phyloP scores from a whole-genome alignment of 2,797 vertebrate species.

The Pitangus sulphuratus region DNA sequence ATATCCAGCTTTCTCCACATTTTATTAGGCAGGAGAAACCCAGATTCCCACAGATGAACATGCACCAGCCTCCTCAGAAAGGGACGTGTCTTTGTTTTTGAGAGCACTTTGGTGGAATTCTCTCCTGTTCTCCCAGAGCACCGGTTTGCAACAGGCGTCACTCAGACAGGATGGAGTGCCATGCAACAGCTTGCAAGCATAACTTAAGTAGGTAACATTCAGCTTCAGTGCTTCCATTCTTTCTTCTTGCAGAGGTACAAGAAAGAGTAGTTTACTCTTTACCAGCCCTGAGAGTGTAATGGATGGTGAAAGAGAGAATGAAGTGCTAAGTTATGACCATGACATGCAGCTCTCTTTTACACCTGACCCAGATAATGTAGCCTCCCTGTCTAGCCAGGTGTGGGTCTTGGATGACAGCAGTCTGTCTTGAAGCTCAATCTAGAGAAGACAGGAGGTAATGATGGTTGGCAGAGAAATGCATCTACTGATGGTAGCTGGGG shows the following conservation, averaged over 20 bases:
- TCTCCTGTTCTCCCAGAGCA: background rate
- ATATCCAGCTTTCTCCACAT: slow-evolving; percentile 21
- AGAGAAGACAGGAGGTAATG: slow-evolving; percentile 66
- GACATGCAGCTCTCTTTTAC: slow-evolving; percentile 63
- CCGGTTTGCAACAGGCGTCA: background rate
- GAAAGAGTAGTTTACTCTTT: slow-evolving; percentile 32
- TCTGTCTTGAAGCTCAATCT: slow-evolving; percentile 68
- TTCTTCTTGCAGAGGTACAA: slow-evolving; percentile 16
- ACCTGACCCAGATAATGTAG: slow-evolving; percentile 58
- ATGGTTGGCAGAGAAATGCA: slow-evolving; percentile 54
- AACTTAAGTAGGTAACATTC: background rate
- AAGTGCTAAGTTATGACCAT: slow-evolving; percentile 16
- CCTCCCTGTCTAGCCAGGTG: slow-evolving; percentile 66
- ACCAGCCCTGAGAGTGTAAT: slow-evolving; percentile 27
- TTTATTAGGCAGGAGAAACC: background rate
- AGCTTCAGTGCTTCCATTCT: slow-evolving; percentile 28
- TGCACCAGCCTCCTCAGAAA: slow-evolving; percentile 17
- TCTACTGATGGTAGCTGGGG: background rate
- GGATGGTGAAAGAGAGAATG: slow-evolving; percentile 33
- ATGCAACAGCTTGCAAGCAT: slow-evolving; percentile 62
- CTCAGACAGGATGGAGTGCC: slow-evolving; percentile 59
- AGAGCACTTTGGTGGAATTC: background rate
- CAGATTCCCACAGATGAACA: background rate
- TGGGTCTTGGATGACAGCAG: slow-evolving; percentile 64
- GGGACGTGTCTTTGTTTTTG: background rate